phyloP scores from a whole-genome alignment of 2,113 vertebrate genomes.

The Oreotrochilus melanogaster region DNA sequence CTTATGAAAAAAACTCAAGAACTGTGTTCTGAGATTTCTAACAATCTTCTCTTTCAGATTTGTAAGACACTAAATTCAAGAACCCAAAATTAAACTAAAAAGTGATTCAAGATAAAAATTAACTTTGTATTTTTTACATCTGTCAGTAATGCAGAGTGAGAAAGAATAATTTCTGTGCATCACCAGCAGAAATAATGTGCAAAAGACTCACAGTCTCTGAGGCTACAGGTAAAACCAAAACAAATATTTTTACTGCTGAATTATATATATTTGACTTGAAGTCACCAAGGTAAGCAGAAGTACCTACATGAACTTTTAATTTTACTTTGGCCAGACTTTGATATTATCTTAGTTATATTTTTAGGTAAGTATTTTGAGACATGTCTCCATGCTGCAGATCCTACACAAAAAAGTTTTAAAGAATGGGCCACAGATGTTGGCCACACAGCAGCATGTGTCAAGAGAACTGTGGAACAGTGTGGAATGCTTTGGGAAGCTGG shows the following conservation, averaged over 20 bases:
- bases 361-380: not conserved
- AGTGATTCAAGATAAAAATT: not conserved
- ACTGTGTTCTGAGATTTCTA: not conserved
- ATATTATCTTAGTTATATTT: not conserved
- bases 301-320: not conserved
- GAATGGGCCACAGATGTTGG: not conserved
- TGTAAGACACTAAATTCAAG: not conserved
- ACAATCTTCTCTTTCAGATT: not conserved
- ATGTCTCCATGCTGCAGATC: not conserved
- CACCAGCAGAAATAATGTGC: not conserved
- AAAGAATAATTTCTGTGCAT: not conserved
- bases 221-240: not conserved
- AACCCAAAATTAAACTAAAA: not conserved
- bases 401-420: not conserved
- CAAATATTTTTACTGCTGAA: not conserved
- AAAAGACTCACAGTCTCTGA: not conserved
- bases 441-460: not conserved
- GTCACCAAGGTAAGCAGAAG: not conserved
- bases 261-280: not conserved
- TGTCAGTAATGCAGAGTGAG: not conserved
- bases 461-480: accelerated
- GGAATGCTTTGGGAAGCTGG: not conserved
- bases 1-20: not conserved
- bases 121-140: not conserved
- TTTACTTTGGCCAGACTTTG: not conserved